phyloP scores from a whole-genome alignment of 2,797 vertebrate genomes.

The Gambusia yucatana region DNA sequence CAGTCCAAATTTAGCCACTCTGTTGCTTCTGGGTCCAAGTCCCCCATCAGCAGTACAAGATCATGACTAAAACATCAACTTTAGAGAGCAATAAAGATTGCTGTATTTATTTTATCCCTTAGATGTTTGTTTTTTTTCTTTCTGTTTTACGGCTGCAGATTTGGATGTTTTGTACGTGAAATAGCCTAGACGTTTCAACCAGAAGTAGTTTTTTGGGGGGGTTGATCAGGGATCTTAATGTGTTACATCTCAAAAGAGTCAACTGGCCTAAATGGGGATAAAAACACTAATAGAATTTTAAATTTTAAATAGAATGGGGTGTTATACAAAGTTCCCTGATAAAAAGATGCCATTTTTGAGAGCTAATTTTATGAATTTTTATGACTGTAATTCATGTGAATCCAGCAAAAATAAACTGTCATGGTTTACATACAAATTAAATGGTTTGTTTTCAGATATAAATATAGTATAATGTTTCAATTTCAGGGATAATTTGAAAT shows the following conservation, averaged over 20 bases:
- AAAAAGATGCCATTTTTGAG: neutral
- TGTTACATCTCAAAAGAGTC: neutral
- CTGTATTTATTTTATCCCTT: neutral
- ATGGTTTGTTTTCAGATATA: neutral
- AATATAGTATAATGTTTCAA: neutral
- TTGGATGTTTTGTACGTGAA: neutral
- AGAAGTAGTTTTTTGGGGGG: neutral
- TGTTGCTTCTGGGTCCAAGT: neutral
- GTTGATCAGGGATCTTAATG: neutral
- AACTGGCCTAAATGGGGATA: neutral
- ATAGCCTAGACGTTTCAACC: neutral
- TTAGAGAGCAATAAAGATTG: neutral
- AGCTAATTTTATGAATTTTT: neutral
- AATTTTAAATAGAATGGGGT: neutral
- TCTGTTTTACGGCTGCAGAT: neutral
- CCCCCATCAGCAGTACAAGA: too few relatives aligned
- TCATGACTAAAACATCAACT: neutral
- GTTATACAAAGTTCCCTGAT: neutral
- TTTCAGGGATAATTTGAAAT: neutral
- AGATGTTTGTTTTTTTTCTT: neutral
- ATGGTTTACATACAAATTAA: neutral
- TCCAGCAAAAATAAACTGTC: neutral
- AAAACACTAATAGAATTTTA: neutral
- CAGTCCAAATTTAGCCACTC: neutral
- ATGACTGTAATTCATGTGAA: neutral